Evolutionary conservation across 2,113 vertebrate genomes (phyloP), one percentile per base, ranked within the genome.

Genomic region (Cacatua alba): DNA sequence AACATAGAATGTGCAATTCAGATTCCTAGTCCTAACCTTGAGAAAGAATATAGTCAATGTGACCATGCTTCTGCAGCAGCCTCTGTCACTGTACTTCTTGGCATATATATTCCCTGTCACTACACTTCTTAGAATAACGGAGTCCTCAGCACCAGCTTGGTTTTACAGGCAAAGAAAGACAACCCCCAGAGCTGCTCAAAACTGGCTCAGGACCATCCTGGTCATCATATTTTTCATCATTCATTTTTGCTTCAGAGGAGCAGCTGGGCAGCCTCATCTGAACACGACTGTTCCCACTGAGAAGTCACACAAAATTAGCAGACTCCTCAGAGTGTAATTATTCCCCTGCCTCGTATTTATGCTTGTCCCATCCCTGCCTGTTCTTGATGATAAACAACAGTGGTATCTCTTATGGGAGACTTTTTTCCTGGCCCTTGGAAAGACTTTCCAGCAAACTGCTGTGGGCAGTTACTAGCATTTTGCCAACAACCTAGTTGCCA

Each of bases 261-360:
- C 31, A 60, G 37, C n/a, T 33, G 46, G 31, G 26, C 1, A 71
- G 53, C 55, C 39, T 18, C 21, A 29, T 25, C 59, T 60, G 39
- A 77, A 60, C 1, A 6, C 7, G 12, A 69, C 28, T 3, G 0
- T 7, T 65, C 29, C 53, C 21, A 17, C 35, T 18, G 52, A 41
- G 25, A 69, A 77, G 13, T 4, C 7, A 0, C 18, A 65, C 29
- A 77, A 60, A 81, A 87, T 41, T 26, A 93, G 49, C 44, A 64
- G 39, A 24, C 11, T 65, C 23, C 60, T 65, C 53, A 24, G 0
- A 9, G 17, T 0, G 0, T 37, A 81, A 84, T 21, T 49, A 44
- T 24, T 63, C 16, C 10, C 28, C 5, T 15, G 10, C 11, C 20
- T 48, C 33, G 4, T 44, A 72, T 80, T 69, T 49, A 49, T 20